Conservation (phyloP, 1,140 invertebrate species). For the Ips nitidus region DNA sequence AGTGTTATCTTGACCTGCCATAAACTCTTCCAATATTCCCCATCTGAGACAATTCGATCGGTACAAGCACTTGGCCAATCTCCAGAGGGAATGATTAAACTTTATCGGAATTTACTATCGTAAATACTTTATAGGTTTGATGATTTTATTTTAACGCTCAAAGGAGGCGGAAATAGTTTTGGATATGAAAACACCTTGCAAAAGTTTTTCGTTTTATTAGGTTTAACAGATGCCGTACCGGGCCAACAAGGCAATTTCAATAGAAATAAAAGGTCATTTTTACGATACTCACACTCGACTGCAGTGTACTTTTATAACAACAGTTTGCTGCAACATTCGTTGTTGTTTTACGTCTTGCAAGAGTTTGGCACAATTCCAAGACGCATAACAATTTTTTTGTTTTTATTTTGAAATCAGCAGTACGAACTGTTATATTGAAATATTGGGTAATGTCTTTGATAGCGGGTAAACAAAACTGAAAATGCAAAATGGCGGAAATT, state of each 20-base stretch:
- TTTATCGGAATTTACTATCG: background rate
- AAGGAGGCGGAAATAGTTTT: no score
- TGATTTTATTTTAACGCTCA: background rate
- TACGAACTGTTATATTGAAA: no score
- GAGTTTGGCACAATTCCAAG: background rate
- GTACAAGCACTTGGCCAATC: background rate
- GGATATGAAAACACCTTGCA: no score
- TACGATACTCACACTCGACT: background rate
- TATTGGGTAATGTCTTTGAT: no score
- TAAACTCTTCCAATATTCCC: background rate
- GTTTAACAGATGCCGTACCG: no score
- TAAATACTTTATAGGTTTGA: conserved; percentile 1
- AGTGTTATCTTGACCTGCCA: conserved; percentile 4
- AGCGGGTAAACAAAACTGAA: no score
- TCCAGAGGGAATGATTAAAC: conserved; percentile 4
- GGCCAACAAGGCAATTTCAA: background rate
- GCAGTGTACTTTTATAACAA: background rate
- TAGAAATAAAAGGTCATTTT: background rate
- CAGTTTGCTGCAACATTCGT: background rate
- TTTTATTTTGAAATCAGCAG: no score
- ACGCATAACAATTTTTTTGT: background rate
- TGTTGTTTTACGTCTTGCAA: conserved; percentile 2
- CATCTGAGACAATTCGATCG: background rate
- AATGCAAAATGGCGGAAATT: no score
- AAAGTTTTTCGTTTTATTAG: no score